Percentiles rank a stretch among this genome's conserved stretches.
phyloP scores from a whole-genome alignment of 1,140 invertebrate genomes.

The Drosophila sechellia region DNA sequence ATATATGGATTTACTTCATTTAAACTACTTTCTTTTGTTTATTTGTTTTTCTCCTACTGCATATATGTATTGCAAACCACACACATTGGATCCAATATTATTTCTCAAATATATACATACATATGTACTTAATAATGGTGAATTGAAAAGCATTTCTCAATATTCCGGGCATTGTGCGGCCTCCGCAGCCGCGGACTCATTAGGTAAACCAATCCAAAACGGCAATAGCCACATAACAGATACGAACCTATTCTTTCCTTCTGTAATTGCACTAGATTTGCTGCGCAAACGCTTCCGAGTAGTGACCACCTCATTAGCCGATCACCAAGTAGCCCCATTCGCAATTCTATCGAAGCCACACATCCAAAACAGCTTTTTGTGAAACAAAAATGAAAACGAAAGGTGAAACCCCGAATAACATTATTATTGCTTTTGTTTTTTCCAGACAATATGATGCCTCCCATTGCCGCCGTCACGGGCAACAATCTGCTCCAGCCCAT shows the following conservation, averaged over 20 bases:
- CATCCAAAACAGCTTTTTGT: slow-evolving; percentile 26
- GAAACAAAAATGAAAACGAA: not conserved
- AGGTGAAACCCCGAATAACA: not conserved
- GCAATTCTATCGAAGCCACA: slow-evolving; percentile 25
- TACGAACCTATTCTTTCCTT: slow-evolving; percentile 29
- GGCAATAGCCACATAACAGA: slow-evolving; percentile 16
- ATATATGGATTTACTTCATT: slow-evolving; percentile 42
- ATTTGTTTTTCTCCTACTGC: slow-evolving; percentile 46
- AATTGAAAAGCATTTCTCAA: slow-evolving; percentile 82
- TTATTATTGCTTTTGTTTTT: slow-evolving; percentile 32
- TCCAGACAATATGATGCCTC: slow-evolving; percentile 85
- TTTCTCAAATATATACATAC: slow-evolving; percentile 28
- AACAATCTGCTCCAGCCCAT: slow-evolving; percentile 78
- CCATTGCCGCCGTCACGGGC: slow-evolving; percentile 71
- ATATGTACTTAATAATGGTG: slow-evolving; percentile 35
- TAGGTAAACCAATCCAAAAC: slow-evolving; percentile 74
- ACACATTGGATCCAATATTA: slow-evolving; percentile 50
- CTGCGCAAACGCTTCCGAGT: slow-evolving; percentile 52
- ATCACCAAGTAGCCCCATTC: slow-evolving; percentile 43
- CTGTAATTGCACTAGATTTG: slow-evolving; percentile 57
- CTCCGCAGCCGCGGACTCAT: slow-evolving; percentile 77
- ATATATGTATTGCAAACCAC: slow-evolving; percentile 44
- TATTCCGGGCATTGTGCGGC: slow-evolving; percentile 82
- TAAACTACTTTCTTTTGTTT: slow-evolving; percentile 44
- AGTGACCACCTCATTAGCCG: slow-evolving; percentile 40